Evolutionary conservation across 37 sponge, comb jelly and placozoan genomes (phyloP).

Genomic region (Ephydatia muelleri): DNA sequence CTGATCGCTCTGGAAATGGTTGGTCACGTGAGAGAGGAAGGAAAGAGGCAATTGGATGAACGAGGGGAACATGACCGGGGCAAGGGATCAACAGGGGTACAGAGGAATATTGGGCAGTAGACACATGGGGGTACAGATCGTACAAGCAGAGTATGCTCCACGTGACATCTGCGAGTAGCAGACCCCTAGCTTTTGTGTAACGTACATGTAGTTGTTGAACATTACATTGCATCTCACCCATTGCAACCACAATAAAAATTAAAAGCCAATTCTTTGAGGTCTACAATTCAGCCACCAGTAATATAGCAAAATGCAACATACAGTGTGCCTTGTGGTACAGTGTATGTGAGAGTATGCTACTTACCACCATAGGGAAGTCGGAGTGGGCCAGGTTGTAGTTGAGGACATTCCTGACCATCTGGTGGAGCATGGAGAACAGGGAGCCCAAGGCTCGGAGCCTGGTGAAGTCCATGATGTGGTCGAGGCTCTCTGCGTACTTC

Average conservation of each 20-base stretch:
- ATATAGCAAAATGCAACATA: too few relatives aligned
- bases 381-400: constrained; percentile 93
- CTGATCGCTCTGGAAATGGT: constrained; percentile 71
- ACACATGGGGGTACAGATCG: too few relatives aligned
- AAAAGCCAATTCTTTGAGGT: too few relatives aligned
- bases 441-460: constrained; percentile 85
- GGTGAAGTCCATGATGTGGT: constrained; percentile 99
- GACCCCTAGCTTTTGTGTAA: too few relatives aligned
- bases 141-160: too few relatives aligned
- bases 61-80: not conserved
- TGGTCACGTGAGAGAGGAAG: not conserved
- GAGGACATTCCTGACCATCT: constrained; percentile 81
- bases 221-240: too few relatives aligned
- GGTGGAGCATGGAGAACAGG: constrained; percentile 96
- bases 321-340: too few relatives aligned
- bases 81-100: not conserved
- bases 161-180: too few relatives aligned
- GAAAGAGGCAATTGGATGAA: not conserved
- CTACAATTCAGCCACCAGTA: too few relatives aligned
- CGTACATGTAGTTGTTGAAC: too few relatives aligned
- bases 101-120: too few relatives aligned
- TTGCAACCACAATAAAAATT: too few relatives aligned
- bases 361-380: constrained; percentile 92
- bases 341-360: not conserved
- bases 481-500: constrained; percentile 72